Conservation (phyloP, 2,888 invertebrate genomes). For the Tridacna gigas region DNA sequence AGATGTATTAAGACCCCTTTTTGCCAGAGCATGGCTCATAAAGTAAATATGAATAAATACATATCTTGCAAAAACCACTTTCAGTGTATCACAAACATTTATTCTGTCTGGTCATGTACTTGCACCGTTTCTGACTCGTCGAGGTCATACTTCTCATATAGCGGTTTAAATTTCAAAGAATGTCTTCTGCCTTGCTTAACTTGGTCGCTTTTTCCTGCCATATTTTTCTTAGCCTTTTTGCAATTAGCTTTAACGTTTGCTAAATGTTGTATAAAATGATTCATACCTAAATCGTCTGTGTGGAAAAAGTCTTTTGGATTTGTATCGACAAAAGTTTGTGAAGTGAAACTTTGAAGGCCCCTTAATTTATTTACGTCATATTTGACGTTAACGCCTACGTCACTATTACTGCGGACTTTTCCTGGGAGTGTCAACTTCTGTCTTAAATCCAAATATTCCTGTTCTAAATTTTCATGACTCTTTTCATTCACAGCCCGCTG, state of each 20-base stretch:
- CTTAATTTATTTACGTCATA: constrained; percentile 6
- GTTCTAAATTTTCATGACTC: constrained; percentile 42
- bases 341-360: background rate
- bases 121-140: constrained; percentile 1
- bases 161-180: constrained; percentile 37
- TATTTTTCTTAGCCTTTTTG: constrained; percentile 27
- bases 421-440: constrained; percentile 27
- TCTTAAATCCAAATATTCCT: constrained; percentile 50
- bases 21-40: no score
- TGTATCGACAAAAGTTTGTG: background rate
- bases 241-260: constrained; percentile 45
- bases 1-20: no score
- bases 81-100: no score
- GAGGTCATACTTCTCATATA: constrained; percentile 39
- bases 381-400: background rate
- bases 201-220: background rate
- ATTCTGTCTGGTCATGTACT: constrained; percentile 1
- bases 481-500: background rate
- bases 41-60: no score
- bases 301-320: constrained; percentile 33
- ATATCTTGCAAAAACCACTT: no score
- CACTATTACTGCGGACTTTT: background rate
- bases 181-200: constrained; percentile 1
- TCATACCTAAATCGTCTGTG: constrained; percentile 51
- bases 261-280: constrained; percentile 57